Percentiles rank a stretch among this genome's conserved stretches.
Evolutionary conservation across 2,113 vertebrate species (phyloP).

Genomic region (Osmerus mordax): DNA sequence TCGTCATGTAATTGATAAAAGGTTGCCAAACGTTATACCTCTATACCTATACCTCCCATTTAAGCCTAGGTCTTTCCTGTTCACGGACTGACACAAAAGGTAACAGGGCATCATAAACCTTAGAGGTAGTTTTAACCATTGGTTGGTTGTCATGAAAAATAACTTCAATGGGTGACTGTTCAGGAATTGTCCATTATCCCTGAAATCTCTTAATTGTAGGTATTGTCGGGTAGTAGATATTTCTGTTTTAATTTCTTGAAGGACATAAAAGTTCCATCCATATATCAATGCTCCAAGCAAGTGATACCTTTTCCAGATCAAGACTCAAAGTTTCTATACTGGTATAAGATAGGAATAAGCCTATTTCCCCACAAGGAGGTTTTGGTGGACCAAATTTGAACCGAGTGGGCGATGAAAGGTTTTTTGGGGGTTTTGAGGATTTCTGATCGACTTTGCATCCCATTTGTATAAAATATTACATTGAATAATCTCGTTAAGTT

Average conservation of each 20-base stretch:
- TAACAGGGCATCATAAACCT: no score
- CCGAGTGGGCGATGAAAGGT: background rate
- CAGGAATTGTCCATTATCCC: no score
- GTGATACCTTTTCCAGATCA: background rate
- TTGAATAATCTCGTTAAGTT: background rate
- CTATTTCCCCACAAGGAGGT: constrained; percentile 10
- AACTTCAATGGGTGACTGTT: no score
- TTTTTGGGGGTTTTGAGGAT: background rate
- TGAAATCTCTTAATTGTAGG: no score
- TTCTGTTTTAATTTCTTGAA: constrained; percentile 1
- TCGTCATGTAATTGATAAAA: no score
- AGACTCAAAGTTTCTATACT: background rate
- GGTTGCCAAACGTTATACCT: no score
- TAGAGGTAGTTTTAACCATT: no score
- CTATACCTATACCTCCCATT: no score
- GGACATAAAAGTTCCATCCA: constrained; percentile 7
- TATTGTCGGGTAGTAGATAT: background rate
- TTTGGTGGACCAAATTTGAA: constrained; percentile 8
- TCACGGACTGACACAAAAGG: no score
- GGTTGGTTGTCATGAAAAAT: no score
- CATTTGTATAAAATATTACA: constrained; percentile 3
- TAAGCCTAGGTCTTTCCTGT: no score
- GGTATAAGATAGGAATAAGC: background rate
- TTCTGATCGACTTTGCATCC: constrained; percentile 1
- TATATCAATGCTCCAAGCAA: background rate